Evolutionary conservation across 2,888 invertebrate species (phyloP), one percentile per base, ranked within the genome.

Genomic region (Lycophotia porphyrea): DNA sequence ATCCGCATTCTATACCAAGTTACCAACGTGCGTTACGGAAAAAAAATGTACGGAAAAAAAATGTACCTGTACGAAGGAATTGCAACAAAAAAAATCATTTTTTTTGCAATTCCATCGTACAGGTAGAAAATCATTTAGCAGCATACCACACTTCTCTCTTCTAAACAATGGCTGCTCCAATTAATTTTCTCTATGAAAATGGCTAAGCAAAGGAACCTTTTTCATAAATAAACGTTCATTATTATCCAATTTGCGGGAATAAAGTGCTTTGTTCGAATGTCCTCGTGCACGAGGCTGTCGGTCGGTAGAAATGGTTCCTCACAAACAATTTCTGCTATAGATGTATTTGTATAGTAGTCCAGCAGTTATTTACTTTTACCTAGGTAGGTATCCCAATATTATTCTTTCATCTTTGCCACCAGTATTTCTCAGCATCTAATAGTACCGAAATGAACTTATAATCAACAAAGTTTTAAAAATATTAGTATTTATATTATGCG

Each of bases 251-350:
- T 84, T 82, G 75, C 21, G 65, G 34, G 63, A 72, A 74, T 55
- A 72, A 85, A 71, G 67, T 64, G 55, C 86, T 84, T 85, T 85
- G 86, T 85, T 72, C 15, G 13, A 61, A 71, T 71, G 73, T 76
- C 84, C 83, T 82, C 82, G 82, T 71, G 76, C 63, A 42, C 71
- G 79, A 79, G 68, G 71, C 58, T 36, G 36, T 27, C 5, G 66
- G 71, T 72, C 2, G 5, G 36, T 82, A 34, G 72, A 65, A 79
- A 65, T 39, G n/a, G 71, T 74, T 49, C 65, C n/a, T 70, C n/a
- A 58, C 52, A 67, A 72, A 72, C 34, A 64, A 76, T 61, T 74
- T 42, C 15, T 60, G 24, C 24, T 44, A 18, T 1, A 42, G 11
- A 47, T 63, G 1, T 13, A 55, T 44, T 36, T 31, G 27, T 52